Evolutionary conservation across 2,888 invertebrate species (phyloP).

Genomic region (Hypomecis atomaria): DNA sequence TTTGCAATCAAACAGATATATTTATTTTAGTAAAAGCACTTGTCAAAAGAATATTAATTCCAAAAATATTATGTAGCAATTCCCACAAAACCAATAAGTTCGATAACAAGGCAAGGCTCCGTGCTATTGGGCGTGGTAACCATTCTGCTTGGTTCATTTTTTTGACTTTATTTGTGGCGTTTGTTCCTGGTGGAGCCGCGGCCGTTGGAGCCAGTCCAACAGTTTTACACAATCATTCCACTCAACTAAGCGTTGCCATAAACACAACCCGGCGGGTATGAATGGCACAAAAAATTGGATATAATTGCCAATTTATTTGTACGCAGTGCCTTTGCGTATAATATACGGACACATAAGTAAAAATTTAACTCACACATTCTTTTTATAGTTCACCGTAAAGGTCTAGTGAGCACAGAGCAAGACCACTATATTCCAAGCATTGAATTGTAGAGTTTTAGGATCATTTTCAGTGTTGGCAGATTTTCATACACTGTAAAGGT

Average conservation of each 20-base stretch:
- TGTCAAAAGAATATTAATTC: no score
- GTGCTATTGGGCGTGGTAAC: constrained; percentile 15
- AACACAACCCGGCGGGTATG: constrained; percentile 82
- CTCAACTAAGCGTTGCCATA: constrained; percentile 84
- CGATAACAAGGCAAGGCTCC: constrained; percentile 14
- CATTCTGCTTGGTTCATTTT: constrained; percentile 70
- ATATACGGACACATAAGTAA: no score
- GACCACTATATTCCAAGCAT: no score
- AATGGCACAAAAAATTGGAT: constrained; percentile 80
- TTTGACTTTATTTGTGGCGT: constrained; percentile 82
- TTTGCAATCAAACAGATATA: no score
- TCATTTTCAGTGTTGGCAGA: no score
- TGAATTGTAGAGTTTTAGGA: no score
- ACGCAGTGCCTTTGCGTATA: constrained; percentile 59
- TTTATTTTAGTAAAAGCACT: no score
- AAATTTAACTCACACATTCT: no score
- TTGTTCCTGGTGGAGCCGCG: constrained; percentile 68
- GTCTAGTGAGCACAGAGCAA: no score
- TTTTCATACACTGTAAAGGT: no score
- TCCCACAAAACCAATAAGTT: constrained; percentile 10
- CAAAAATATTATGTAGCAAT: neutral
- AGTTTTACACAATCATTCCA: constrained; percentile 85
- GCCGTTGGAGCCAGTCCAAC: constrained; percentile 79
- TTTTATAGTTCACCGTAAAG: no score
- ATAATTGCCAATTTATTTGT: constrained; percentile 79